Evolutionary conservation across 2,888 invertebrate genomes (phyloP).

Genomic region (Lordiphosa fenestrarum): DNA sequence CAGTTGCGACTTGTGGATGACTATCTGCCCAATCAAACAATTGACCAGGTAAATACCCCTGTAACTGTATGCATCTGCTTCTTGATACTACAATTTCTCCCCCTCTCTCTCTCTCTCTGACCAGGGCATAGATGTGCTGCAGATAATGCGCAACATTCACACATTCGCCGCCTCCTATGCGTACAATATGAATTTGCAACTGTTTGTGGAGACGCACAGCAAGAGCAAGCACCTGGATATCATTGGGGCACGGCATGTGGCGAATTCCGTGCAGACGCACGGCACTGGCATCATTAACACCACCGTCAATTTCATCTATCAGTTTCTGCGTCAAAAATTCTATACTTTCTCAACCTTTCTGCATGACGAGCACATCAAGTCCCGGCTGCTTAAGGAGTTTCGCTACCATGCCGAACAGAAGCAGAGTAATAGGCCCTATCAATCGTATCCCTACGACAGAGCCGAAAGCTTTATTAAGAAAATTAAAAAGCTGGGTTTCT

Average conservation of each 20-base stretch:
- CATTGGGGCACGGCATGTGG: constrained; percentile 96
- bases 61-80: not conserved
- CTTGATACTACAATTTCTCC: no score
- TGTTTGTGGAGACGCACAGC: constrained; percentile 95
- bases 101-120: constrained; percentile 6
- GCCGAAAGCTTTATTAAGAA: constrained; percentile 96
- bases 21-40: constrained; percentile 95
- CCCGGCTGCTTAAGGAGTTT: constrained; percentile 93
- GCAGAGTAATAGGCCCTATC: constrained; percentile 53
- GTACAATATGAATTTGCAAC: constrained; percentile 97
- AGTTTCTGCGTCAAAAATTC: constrained; percentile 95
- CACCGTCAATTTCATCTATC: constrained; percentile 95
- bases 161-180: constrained; percentile 95
- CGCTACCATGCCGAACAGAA: constrained; percentile 87
- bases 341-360: constrained; percentile 97
- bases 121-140: constrained; percentile 94
- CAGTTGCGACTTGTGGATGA: constrained; percentile 92
- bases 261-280: constrained; percentile 97
- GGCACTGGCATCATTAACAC: constrained; percentile 98
- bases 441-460: constrained; percentile 85
- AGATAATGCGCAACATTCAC: constrained; percentile 98
- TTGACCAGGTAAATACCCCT: constrained; percentile 87
- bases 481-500: constrained; percentile 92
- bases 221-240: constrained; percentile 97
- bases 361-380: constrained; percentile 98